Base-by-base conservation (phyloP, 2,888 invertebrate species). In the Lamellibrachia satsuma region DNA sequence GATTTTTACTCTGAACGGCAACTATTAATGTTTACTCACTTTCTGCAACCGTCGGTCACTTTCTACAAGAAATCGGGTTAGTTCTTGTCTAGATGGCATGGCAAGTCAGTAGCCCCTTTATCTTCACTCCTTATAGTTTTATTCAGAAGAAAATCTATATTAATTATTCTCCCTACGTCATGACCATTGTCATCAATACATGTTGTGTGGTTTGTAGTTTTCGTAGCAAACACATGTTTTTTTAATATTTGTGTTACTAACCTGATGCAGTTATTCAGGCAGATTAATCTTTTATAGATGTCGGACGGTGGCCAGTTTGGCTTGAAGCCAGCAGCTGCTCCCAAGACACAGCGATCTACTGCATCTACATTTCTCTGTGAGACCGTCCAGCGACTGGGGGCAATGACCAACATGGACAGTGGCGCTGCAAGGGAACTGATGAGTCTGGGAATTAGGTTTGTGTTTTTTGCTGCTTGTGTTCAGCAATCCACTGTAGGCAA, bases 391-490 rank as follows among this genome's bases (percentile, higher is more conserved):
- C 90, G 94, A 27, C 93, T 94, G 55, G 93, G 91, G 7, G 92
- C 90, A n/a, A n/a, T 94, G 60, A 91, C 92, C 15, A 91, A 39
- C 55, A 92, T 94, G 92, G 93, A 94, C 75, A 75, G 27, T n/a
- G n/a, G 52, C 4, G 90, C 93, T 7, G 94, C 94, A 7, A 91
- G 92, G 51, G 91, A 94, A 60, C 93, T 94, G 22, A 92, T 94
- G 15, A 52, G 93, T 75, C 93, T 94, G 11, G 92, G 93, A 11
- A 92, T 93, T 92, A 94, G 94, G 94, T 94, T n/a, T 27, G 90
- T 92, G 39, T 3, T 3, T 55, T 55, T 39, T 39, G 39, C 75
- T 6, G n/a, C 75, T 22, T 15, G 15, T 22, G 0, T 39, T 39
- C 39, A 39, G 39, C 39, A 39, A 39, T 39, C 0, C 39, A 39